These are phyloP conservation scores for Glaucomys volans DNA, from an alignment of 2,113 vertebrate genomes.

Conservation along the genomic window DNA sequence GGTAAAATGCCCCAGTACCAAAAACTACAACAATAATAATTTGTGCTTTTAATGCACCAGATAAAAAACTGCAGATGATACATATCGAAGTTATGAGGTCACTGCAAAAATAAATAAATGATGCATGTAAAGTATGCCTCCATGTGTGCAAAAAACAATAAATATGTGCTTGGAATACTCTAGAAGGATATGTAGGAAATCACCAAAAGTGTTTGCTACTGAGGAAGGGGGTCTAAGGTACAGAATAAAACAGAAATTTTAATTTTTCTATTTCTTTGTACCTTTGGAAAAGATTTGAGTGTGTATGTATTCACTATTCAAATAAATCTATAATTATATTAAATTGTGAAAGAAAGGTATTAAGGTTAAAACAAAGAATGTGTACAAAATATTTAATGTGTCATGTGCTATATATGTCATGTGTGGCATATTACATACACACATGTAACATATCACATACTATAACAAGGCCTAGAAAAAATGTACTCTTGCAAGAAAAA, in stretches of 20 bases:
- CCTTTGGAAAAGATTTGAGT: background rate
- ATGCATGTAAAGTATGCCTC: background rate
- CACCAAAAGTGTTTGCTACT: background rate
- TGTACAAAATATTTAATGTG: background rate
- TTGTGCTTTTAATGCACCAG: too few species aligned
- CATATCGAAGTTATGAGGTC: too few species aligned
- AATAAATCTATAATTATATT: constrained; percentile 1
- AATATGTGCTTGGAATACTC: background rate
- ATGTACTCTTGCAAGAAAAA: constrained; percentile 27
- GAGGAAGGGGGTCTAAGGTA: background rate
- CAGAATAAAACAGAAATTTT: background rate
- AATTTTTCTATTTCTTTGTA: constrained; percentile 24
- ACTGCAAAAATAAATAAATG: background rate
- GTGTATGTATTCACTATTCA: background rate
- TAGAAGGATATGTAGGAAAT: background rate
- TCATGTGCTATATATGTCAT: background rate
- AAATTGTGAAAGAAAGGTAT: background rate
- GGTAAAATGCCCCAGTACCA: background rate
- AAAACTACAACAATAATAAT: too few species aligned
- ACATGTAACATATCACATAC: background rate
- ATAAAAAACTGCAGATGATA: too few species aligned
- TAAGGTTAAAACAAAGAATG: background rate
- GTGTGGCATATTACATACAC: background rate
- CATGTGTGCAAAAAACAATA: background rate
- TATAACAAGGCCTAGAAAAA: background rate